Base-by-base conservation (phyloP, 2,797 vertebrate species). In the Aphelocoma californica region DNA sequence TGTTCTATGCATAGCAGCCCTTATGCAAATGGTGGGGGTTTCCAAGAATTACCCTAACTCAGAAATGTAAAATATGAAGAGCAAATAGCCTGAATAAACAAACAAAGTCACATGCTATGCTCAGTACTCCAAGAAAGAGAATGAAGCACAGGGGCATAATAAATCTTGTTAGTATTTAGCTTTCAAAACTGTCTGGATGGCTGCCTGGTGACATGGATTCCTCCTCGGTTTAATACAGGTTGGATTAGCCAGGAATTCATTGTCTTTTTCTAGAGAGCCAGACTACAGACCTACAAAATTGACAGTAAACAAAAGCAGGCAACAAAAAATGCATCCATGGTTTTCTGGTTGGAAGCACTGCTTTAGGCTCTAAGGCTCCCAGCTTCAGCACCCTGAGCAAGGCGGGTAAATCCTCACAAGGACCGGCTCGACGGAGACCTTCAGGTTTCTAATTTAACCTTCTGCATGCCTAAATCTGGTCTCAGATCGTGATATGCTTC, bases 201-300 rank as follows among this genome's bases (percentile, higher is more conserved):
- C 51, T 89, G 92, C 90, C 92, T 64, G 50, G 86, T 94, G 86
- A 97, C 95, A 92, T 36, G 45, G 88, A 91, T 71, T 84, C 81
- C 91, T 88, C 92, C 92, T 93, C 40, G 5, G 82, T 81, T 94
- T 92, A 95, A 92, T 44, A 70, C 86, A 93, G 73, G 78, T 91
- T 88, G 93, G 93, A 95, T 94, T 89, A 93, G 82, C 62, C 93
- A 96, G 91, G 61, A 96, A 96, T 94, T 83, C 61, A 81, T 54
- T 91, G 72, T 88, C 79, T 65, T 91, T 5, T 97, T 71, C 77
- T 56, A 73, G 54, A 71, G 56, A 83, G 80, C 36, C 81, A 84
- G 83, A 81, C 62, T 32, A 36, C 81, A 91, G 72, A 91, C 24
- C 79, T 82, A 80, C 79, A 80, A 85, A 86, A 92, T 31, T 74